phyloP scores from a whole-genome alignment of 2,113 vertebrate species.

The Anhinga rufa region DNA sequence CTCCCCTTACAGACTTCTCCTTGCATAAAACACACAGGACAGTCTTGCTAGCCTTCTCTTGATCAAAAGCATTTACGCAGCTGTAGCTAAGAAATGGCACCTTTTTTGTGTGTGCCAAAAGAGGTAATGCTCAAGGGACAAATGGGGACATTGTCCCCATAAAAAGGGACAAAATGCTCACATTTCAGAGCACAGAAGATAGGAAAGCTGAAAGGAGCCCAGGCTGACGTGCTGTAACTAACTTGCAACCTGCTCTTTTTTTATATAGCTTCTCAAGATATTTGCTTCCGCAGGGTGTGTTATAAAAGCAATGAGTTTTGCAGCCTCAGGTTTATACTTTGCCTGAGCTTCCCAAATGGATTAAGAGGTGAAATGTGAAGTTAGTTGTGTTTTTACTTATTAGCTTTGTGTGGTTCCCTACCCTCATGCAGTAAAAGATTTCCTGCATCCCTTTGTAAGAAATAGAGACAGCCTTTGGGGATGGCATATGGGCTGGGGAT shows the following conservation, averaged over 20 bases:
- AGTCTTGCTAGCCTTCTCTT: neutral
- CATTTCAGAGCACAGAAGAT: neutral
- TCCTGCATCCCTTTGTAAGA: neutral
- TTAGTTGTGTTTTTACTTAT: neutral
- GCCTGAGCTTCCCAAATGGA: conserved; percentile 2
- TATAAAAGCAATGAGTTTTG: conserved; percentile 17
- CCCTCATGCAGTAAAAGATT: neutral
- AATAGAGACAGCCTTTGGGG: neutral
- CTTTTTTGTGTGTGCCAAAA: neutral
- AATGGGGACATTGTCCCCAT: neutral
- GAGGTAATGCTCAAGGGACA: neutral
- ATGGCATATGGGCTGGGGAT: neutral
- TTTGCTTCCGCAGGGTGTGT: neutral
- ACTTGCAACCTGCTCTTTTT: neutral
- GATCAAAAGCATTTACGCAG: neutral
- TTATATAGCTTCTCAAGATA: neutral
- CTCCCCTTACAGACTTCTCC: neutral
- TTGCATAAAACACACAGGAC: neutral
- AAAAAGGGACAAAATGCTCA: neutral
- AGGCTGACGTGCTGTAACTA: neutral
- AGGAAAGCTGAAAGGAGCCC: neutral
- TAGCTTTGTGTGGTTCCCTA: neutral
- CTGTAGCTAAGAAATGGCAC: neutral
- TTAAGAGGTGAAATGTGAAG: neutral
- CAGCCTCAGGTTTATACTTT: neutral